Evolutionary conservation across 2,113 vertebrate species (phyloP).

Genomic region (Entosphenus tridentatus): DNA sequence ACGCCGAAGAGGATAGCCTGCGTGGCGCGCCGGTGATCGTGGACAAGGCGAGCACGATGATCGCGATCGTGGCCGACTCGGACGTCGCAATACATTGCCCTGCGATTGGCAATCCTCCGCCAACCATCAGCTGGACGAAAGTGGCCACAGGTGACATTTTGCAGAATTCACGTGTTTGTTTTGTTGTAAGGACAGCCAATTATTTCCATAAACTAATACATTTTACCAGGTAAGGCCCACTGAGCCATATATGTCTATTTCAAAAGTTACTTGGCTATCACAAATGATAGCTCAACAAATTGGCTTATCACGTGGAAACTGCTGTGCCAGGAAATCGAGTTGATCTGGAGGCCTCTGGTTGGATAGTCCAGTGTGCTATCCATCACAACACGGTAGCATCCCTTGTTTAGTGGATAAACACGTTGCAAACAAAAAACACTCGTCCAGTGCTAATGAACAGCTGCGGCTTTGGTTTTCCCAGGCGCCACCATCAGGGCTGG

Average conservation of each 20-base stretch:
- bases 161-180: neutral
- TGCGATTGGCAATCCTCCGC: slow-evolving; percentile 35
- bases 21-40: no score
- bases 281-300: no score
- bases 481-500: slow-evolving; percentile 36
- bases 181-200: neutral
- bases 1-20: neutral
- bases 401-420: no score
- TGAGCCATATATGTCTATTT: no score
- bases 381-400: no score
- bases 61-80: slow-evolving; percentile 15
- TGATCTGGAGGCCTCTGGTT: no score
- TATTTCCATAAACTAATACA: neutral
- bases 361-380: no score
- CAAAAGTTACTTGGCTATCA: no score
- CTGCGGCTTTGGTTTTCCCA: slow-evolving; percentile 13
- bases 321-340: no score
- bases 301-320: neutral
- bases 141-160: slow-evolving; percentile 40
- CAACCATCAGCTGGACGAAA: slow-evolving; percentile 58
- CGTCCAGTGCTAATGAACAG: neutral
- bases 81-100: slow-evolving; percentile 46
- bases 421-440: no score
- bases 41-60: no score
- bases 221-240: no score